Evolutionary conservation across 2,888 invertebrate species (phyloP), one percentile per base, ranked within the genome.

Genomic region (Drosophila borborema): DNA sequence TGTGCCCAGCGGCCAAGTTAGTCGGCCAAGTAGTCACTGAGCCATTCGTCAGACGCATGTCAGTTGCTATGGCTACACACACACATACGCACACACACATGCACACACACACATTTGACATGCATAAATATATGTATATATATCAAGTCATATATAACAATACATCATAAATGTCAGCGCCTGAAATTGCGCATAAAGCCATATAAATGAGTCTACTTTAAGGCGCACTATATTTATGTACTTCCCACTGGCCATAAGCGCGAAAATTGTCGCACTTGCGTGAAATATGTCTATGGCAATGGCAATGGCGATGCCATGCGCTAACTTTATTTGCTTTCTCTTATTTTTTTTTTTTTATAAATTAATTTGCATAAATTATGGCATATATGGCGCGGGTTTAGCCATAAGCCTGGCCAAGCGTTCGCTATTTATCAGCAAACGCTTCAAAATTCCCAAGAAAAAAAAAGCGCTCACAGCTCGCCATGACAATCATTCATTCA

Each of bases 151-250:
- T 86, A 81, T 63, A 72, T 72, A 73, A 77, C 72, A 78, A 77
- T 80, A 81, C 78, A 79, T 87, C 90, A 91, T 91, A 91, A 91
- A 82, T 91, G 90, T 91, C 90, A 91, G 84, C 91, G 83, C 72
- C 78, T 84, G 78, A 81, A 87, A 87, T 87, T 84, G 82, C 90
- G 80, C 77, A 83, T 80, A 90, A 90, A 91, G 89, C 85, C 86
- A 89, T 89, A 90, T 91, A 90, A 91, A 90, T 90, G 90, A 80
- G 84, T 81, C 79, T 84, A 80, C 90, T 89, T 84, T 83, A 75
- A 81, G 80, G 75, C 80, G 67, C 86, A 86, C 82, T 86, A 89
- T 87, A 85, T 89, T 78, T 88, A 82, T 76, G 75, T 86, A 86
- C 81, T 79, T 72, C 77, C 65, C 65, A 72, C 71, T 71, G 77